Conservation (phyloP, 2,113 vertebrate species). For the Felis catus region F.catus_Fca126_mat1.0 CM031418.1:78955001-78955500, state of each 20-base stretch:
- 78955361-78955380: neutral
- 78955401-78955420: fast-evolving
- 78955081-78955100: neutral
- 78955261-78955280: neutral
- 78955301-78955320: neutral
- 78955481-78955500: neutral
- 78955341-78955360: neutral
- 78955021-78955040: too few species aligned
- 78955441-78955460: neutral
- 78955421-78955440: neutral
- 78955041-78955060: neutral
- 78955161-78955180: neutral
- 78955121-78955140: neutral
- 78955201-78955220: neutral
- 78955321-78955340: neutral
- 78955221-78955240: neutral
- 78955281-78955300: neutral
- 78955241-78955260: neutral
- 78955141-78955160: neutral
- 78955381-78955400: neutral
- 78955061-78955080: neutral
- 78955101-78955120: neutral
- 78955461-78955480: neutral
- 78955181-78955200: neutral
- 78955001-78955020: neutral